These are phyloP conservation scores for Chironomus tepperi DNA, from an alignment of 1,140 invertebrate genomes.

Conservation along the genomic window DNA sequence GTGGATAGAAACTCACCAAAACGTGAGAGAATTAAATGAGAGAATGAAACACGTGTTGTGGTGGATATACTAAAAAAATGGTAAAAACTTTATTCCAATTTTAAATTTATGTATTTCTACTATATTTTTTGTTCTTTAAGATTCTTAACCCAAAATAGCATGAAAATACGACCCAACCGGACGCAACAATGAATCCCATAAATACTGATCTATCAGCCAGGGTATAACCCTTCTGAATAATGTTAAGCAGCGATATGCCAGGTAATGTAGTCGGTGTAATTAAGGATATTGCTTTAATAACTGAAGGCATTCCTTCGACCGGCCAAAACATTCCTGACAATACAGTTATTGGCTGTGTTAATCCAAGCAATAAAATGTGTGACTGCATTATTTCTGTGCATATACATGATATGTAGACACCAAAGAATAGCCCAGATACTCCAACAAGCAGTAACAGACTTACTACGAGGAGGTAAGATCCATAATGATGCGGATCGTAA, in stretches of 20 bases:
- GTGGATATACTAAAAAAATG: too few species aligned
- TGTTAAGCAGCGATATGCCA: not conserved
- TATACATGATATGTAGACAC: conserved; percentile 76
- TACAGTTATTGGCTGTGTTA: conserved; percentile 83
- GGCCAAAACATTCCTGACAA: conserved; percentile 80
- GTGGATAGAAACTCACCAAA: not conserved
- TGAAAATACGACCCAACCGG: not conserved
- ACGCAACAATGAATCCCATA: not conserved
- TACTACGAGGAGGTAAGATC: conserved; percentile 69
- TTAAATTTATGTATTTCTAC: not conserved
- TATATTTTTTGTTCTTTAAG: not conserved
- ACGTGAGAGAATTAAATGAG: not conserved
- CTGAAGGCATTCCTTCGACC: conserved; percentile 70
- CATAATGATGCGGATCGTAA: conserved; percentile 69
- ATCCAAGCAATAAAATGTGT: conserved; percentile 79
- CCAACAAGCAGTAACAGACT: conserved; percentile 62
- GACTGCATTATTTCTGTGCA: conserved; percentile 82
- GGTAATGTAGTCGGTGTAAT: not conserved
- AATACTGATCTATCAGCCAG: not conserved
- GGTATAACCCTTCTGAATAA: not conserved
- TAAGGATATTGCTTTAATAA: conserved; percentile 45
- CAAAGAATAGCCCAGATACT: conserved; percentile 82
- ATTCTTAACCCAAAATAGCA: not conserved
- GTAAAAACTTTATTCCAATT: too few species aligned
- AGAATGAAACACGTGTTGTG: too few species aligned